Evolutionary conservation across 2,797 vertebrate genomes (phyloP).

Genomic region (Pelochelys cantorii): DNA sequence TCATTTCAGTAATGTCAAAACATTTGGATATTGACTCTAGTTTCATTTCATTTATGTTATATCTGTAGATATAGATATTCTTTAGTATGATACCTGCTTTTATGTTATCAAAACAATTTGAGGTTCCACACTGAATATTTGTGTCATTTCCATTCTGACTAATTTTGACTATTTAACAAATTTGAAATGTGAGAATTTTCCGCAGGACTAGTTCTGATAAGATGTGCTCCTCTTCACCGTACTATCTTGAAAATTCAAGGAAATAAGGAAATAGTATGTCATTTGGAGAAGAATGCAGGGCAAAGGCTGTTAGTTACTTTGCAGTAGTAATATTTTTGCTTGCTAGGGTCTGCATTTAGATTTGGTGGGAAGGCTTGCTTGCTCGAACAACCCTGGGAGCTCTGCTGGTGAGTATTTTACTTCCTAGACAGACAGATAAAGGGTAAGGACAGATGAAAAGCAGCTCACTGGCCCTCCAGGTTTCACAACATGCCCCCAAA

Average conservation of each 20-base stretch:
- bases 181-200: neutral
- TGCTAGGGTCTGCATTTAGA: neutral
- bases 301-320: neutral
- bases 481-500: neutral
- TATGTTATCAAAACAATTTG: neutral
- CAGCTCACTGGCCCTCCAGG: neutral
- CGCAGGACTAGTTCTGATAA: neutral
- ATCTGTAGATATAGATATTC: neutral
- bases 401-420: neutral
- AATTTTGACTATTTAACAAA: neutral
- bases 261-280: neutral
- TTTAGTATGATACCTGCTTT: neutral
- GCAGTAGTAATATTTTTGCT: neutral
- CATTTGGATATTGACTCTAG: neutral
- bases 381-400: neutral
- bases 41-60: neutral
- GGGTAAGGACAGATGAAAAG: neutral
- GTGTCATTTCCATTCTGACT: neutral
- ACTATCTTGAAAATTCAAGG: neutral
- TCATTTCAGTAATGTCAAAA: neutral
- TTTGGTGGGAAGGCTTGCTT: neutral
- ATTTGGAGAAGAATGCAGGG: neutral
- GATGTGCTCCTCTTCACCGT: neutral
- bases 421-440: neutral
- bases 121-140: neutral